These are phyloP conservation scores for Hirudinaria manillensis DNA, from an alignment of 2,888 invertebrate genomes.

Conservation along the genomic window DNA sequence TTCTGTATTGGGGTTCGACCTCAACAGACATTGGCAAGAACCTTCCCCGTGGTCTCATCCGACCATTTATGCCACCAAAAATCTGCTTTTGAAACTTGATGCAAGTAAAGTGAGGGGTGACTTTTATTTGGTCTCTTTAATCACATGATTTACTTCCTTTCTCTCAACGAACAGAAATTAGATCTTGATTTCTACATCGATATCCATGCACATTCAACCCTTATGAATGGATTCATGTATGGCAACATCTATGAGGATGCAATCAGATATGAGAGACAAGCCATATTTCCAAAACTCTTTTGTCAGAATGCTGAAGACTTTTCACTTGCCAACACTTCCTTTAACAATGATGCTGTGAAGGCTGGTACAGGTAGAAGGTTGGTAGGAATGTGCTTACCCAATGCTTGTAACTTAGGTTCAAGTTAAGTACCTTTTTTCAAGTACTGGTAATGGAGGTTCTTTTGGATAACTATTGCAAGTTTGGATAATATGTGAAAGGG, in stretches of 20 bases:
- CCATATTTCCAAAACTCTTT: conserved; percentile 86
- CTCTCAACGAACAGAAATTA: conserved; percentile 55
- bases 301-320: conserved; percentile 83
- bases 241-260: conserved; percentile 66
- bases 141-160: neutral
- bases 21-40: conserved; percentile 85
- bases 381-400: conserved; percentile 14
- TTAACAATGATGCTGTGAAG: conserved; percentile 80
- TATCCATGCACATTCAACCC: conserved; percentile 84
- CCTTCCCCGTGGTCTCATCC: conserved; percentile 89
- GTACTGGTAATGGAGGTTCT: too few species aligned
- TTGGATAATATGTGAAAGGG: too few species aligned
- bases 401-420: neutral
- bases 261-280: conserved; percentile 75
- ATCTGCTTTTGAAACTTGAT: conserved; percentile 70
- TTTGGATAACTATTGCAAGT: too few species aligned
- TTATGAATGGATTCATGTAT: conserved; percentile 86
- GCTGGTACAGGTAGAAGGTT: conserved; percentile 80
- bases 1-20: conserved; percentile 82
- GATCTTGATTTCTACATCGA: conserved; percentile 90
- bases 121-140: neutral
- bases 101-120: conserved; percentile 65
- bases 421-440: neutral
- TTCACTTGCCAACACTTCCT: conserved; percentile 76
- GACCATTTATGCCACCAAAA: conserved; percentile 74